Base-by-base conservation (phyloP, 2,113 vertebrate species). In the Onychorhynchus coronatus region DNA sequence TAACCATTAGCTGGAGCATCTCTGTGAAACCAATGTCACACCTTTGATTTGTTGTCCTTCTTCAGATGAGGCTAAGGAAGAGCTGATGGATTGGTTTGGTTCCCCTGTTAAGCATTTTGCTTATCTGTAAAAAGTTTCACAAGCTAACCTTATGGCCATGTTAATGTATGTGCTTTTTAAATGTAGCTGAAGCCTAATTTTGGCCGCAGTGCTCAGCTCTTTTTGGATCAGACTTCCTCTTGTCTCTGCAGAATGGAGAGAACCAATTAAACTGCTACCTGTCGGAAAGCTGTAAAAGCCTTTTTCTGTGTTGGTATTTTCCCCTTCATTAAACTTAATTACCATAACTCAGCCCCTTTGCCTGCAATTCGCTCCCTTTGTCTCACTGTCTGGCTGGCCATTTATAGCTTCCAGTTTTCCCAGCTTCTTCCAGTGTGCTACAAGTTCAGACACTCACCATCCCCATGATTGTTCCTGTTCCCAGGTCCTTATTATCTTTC, bases 271-370 rank as follows among this genome's bases (percentile, higher is more conserved):
- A 37, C 46, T 39, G 7, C 25, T 66, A 35, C 61, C 56, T 74
- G 56, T 55, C 37, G 12, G 50, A 92, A 93, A 58, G 53, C 61
- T 56, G 33, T 82, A 50, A 79, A 82, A 91, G 31, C 42, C 16
- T 52, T 87, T 84, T 63, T 28, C 67, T 46, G 10, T 71, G 75
- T 88, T 92, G 58, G 13, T 88, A 66, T 39, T 86, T 86, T 88
- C 44, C 72, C 25, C 59, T 89, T 89, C 80, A 81, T 94, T 97
- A 89, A 74, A 87, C 33, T 44, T 66, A 70, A 61, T 91, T 67
- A 71, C 35, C 19, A 39, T 41, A 73, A 56, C 66, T 78, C 42
- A 77, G 41, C 41, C 41, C 62, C 39, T 87, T 84, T 95, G 47
- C 49, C 53, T 93, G 18, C 39, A 47, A 67, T 76, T 84, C 12